These are phyloP conservation scores for Steatocranus sp. DNA, from an alignment of 2,797 vertebrate species.

Conservation along the genomic window DNA sequence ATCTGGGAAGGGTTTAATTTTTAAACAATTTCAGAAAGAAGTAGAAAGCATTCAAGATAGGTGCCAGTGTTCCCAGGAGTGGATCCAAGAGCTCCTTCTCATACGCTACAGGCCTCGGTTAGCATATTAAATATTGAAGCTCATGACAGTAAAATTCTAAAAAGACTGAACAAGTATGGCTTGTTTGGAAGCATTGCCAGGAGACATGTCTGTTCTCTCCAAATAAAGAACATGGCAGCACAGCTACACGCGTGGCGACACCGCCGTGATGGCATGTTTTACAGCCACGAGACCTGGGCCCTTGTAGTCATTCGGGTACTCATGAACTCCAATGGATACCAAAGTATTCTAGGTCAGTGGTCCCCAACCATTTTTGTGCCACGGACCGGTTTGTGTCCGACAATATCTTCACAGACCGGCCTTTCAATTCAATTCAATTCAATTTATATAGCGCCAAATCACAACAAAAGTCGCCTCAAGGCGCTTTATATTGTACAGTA, in stretches of 20 bases:
- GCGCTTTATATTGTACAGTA: too few species aligned
- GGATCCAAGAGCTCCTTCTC: neutral
- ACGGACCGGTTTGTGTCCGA: neutral
- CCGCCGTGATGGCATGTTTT: neutral
- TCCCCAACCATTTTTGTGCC: accelerated
- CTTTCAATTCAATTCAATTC: too few species aligned
- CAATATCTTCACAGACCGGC: neutral
- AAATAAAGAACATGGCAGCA: accelerated
- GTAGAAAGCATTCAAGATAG: accelerated
- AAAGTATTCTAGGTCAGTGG: neutral
- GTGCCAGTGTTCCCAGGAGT: accelerated
- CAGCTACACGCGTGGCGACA: neutral
- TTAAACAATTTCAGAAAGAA: neutral
- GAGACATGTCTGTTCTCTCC: neutral
- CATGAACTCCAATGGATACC: neutral
- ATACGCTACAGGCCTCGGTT: neutral
- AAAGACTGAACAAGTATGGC: neutral
- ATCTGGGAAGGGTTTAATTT: neutral
- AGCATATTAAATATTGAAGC: neutral
- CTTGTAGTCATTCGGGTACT: neutral
- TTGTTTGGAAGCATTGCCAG: accelerated
- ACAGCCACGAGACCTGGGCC: neutral
- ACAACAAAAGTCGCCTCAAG: too few species aligned
- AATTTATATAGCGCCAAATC: too few species aligned
- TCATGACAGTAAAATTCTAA: neutral